Evolutionary conservation across 2,113 vertebrate genomes (phyloP), one percentile per base, ranked within the genome.

Genomic region (Scomber scombrus): DNA sequence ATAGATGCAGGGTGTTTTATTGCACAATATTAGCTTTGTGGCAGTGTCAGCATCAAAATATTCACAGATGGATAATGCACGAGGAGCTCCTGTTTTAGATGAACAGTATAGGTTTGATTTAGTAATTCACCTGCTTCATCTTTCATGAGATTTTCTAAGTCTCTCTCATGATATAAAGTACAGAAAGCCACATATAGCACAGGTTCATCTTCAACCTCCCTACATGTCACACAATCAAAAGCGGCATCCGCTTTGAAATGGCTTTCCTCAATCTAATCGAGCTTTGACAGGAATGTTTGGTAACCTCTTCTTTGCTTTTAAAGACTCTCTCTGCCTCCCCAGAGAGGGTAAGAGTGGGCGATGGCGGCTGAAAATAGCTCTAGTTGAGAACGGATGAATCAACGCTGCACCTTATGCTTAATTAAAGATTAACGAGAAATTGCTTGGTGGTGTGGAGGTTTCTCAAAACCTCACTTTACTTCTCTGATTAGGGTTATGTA

Each of bases 371-470:
- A 84, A 93, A 94, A 94, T 94, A 95, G 94, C 89, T 51, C 67
- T 55, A 16, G 58, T 72, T 31, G 58, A 86, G 90, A 83, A 90
- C 77, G 84, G 90, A 90, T 87, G 81, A 93, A 93, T 93, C 87
- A 86, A 93, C 78, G 85, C 86, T 63, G 81, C 82, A 93, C 91
- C 91, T 92, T 90, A 76, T 84, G 84, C 87, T 93, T 94, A 93
- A 94, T 95, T 94, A 95, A 95, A 94, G 88, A 94, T 94, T 93
- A 92, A 94, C 68, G 40, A 89, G 89, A 88, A 88, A 86, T 91
- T 87, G 86, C 86, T 81, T 47, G 88, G 82, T 68, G 86, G 73
- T 66, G 76, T 78, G 61, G 83, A 84, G 87, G 69, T 88, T 91
- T 89, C 87, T 90, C 75, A 73, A 85, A 93, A 84, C 93, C 85